These are phyloP conservation scores for Bruchidius siliquastri DNA, from an alignment of 2,888 invertebrate genomes.

Conservation along the genomic window DNA sequence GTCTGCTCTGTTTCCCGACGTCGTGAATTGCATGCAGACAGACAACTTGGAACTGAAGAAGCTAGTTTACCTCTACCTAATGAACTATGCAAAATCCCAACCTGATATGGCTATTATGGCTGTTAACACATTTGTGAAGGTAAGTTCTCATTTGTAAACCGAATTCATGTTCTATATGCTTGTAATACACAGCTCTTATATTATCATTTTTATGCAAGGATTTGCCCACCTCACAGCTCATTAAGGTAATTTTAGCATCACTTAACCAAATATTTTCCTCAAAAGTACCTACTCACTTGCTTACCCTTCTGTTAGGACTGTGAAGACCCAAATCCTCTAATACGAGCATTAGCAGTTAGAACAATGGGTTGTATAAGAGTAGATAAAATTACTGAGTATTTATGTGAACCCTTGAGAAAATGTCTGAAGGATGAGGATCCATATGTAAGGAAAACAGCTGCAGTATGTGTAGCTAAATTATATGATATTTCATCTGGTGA, in stretches of 20 bases:
- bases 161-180: constrained; percentile 12
- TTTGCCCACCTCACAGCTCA: constrained; percentile 63
- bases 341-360: constrained; percentile 94
- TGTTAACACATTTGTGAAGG: constrained; percentile 99
- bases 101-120: constrained; percentile 99
- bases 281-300: constrained; percentile 3
- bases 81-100: constrained; percentile 99
- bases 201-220: constrained; percentile 49
- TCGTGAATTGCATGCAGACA: constrained; percentile 99
- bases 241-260: constrained; percentile 51
- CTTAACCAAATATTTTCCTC: constrained; percentile 4
- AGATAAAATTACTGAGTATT: constrained; percentile 98
- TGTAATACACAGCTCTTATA: constrained; percentile 24
- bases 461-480: constrained; percentile 97
- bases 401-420: constrained; percentile 95
- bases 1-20: constrained; percentile 96
- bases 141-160: constrained; percentile 46
- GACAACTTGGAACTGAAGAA: constrained; percentile 99
- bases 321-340: constrained; percentile 98
- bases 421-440: constrained; percentile 95
- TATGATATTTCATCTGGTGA: constrained; percentile 85
- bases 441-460: constrained; percentile 97
- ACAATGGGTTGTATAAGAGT: constrained; percentile 99
- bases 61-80: constrained; percentile 94
- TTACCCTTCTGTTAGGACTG: constrained; percentile 71